Evolutionary conservation across 1,140 invertebrate species (phyloP).

Genomic region (Meloidogyne hapla): DNA sequence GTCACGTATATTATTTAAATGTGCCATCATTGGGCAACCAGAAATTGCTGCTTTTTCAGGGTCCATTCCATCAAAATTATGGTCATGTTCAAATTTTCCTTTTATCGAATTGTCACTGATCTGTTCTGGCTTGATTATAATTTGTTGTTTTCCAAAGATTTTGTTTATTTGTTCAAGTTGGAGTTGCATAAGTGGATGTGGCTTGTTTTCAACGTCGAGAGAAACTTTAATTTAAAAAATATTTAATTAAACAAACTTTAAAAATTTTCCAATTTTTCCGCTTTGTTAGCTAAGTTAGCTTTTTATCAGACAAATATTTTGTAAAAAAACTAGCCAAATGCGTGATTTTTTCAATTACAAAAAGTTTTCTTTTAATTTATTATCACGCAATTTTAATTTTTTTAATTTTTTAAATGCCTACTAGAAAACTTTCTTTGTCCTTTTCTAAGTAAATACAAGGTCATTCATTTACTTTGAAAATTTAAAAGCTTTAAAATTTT

Average conservation of each 20-base stretch:
- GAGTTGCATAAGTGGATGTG: conserved; percentile 40
- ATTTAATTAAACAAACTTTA: no score
- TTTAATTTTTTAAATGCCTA: not conserved
- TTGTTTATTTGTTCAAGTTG: conserved; percentile 46
- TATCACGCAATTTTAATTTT: not conserved
- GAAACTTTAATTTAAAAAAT: not conserved
- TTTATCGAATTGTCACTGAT: conserved; percentile 13
- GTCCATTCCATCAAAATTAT: conserved; percentile 31
- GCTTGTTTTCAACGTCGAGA: not conserved
- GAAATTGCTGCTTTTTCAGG: conserved; percentile 27
- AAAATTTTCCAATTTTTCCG: no score
- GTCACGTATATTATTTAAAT: conserved; percentile 37
- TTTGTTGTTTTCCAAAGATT: conserved; percentile 45
- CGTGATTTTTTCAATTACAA: not conserved
- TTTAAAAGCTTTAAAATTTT: no score
- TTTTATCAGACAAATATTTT: no score
- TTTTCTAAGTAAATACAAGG: no score
- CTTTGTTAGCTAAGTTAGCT: no score
- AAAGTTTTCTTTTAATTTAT: not conserved
- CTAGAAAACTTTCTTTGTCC: not conserved
- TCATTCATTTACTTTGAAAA: no score
- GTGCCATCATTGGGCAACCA: conserved; percentile 52
- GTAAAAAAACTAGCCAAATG: no score
- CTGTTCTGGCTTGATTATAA: conserved; percentile 40
- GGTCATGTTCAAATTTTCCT: conserved; percentile 13